Evolutionary conservation across 2,888 invertebrate species (phyloP).

Genomic region (Volucella inanis): DNA sequence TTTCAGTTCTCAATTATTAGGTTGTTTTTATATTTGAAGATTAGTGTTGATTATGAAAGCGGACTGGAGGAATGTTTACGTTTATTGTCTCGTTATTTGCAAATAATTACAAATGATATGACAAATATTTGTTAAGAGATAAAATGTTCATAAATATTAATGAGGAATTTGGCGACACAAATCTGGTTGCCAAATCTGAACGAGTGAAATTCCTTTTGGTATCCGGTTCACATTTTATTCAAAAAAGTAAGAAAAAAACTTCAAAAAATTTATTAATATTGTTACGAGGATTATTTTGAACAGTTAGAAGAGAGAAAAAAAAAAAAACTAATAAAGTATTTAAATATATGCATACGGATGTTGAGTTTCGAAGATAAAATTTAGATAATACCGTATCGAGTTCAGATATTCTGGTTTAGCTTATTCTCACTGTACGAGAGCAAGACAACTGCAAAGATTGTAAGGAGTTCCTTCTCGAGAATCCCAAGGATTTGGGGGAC

Average conservation of each 20-base stretch:
- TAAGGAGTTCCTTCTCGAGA: too few species aligned
- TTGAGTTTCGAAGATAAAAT: too few species aligned
- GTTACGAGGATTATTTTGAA: too few species aligned
- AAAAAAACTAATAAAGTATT: too few species aligned
- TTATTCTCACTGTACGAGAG: too few species aligned
- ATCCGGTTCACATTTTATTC: constrained; percentile 25
- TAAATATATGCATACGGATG: too few species aligned
- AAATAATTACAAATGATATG: not conserved
- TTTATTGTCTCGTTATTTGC: constrained; percentile 15
- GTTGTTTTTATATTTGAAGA: constrained; percentile 11
- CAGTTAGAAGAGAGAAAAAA: too few species aligned
- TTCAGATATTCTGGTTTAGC: too few species aligned
- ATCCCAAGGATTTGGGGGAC: too few species aligned
- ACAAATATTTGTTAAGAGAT: not conserved
- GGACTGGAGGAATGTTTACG: constrained; percentile 33
- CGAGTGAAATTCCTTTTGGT: not conserved
- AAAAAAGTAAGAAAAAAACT: not conserved
- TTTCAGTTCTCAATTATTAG: not conserved
- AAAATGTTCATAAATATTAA: constrained; percentile 30
- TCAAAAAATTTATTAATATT: too few species aligned
- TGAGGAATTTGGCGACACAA: constrained; percentile 22
- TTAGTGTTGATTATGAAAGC: constrained; percentile 48
- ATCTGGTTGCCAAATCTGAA: constrained; percentile 6
- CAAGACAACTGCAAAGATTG: too few species aligned
- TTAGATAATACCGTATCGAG: too few species aligned